Percentiles rank a stretch among this genome's conserved stretches.
phyloP scores from a whole-genome alignment of 2,797 vertebrate species.

The Nasua narica region DNA sequence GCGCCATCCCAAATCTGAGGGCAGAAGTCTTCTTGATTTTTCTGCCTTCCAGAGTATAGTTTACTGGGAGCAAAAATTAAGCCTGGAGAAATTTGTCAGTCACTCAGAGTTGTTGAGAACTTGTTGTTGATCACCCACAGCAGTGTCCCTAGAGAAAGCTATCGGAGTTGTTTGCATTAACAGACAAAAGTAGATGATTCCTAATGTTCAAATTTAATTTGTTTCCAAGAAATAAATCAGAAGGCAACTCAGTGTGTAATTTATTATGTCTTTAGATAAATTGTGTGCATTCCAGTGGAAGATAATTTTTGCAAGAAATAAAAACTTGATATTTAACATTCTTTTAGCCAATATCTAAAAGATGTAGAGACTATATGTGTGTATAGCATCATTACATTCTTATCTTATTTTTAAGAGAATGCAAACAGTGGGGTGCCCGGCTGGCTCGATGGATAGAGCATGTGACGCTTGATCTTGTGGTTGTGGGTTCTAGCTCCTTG shows the following conservation, averaged over 20 bases:
- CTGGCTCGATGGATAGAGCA: background rate
- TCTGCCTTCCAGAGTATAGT: background rate
- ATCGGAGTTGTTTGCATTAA: background rate
- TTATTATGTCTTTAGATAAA: conserved; percentile 36
- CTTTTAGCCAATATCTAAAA: conserved; percentile 13
- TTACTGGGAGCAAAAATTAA: background rate
- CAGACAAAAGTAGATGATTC: conserved; percentile 26
- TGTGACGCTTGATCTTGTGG: background rate
- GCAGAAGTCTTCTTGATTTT: background rate
- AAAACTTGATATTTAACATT: conserved; percentile 47
- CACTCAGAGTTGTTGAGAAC: background rate
- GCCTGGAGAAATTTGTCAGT: background rate
- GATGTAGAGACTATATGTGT: background rate
- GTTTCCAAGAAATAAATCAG: conserved; percentile 54
- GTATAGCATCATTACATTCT: background rate
- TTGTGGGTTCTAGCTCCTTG: background rate
- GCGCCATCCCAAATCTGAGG: background rate
- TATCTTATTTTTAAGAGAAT: background rate
- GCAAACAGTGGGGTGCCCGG: background rate
- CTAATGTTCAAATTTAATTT: conserved; percentile 51
- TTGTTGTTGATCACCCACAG: background rate
- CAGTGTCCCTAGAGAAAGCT: background rate
- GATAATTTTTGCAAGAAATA: conserved; percentile 17
- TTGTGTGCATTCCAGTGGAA: background rate
- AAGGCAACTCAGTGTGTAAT: conserved; percentile 34